These are phyloP conservation scores for Taphrorychus bicolor DNA, from an alignment of 2,888 invertebrate genomes.

Conservation along the genomic window DNA sequence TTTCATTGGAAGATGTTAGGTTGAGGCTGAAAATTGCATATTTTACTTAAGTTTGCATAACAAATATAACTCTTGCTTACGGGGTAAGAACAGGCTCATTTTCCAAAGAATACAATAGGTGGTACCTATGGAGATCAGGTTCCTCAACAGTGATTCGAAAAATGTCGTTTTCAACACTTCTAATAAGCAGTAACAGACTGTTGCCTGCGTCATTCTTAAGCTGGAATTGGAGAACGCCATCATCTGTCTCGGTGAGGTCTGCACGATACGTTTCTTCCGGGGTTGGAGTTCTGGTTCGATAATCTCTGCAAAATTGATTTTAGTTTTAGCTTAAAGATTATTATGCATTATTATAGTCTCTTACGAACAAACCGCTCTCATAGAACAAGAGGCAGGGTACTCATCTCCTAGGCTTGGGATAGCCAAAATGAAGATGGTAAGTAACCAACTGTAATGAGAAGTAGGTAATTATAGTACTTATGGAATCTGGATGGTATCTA, in stretches of 20 bases:
- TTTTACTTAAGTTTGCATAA: background rate
- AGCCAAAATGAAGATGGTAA: background rate
- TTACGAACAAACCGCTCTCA: conserved; percentile 28
- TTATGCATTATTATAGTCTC: background rate
- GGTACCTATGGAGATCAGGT: conserved; percentile 32
- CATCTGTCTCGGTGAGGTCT: background rate
- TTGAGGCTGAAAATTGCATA: background rate
- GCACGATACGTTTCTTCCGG: conserved; percentile 22
- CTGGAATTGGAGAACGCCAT: background rate
- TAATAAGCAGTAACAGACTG: conserved; percentile 9
- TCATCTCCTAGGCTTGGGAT: background rate
- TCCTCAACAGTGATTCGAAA: conserved; percentile 31
- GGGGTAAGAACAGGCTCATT: conserved; percentile 11
- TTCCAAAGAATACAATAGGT: conserved; percentile 26
- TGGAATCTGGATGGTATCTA: background rate
- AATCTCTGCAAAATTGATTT: conserved; percentile 4
- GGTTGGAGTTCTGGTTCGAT: conserved; percentile 17
- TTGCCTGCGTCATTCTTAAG: background rate
- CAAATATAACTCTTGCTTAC: background rate
- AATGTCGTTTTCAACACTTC: conserved; percentile 17
- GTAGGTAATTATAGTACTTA: background rate
- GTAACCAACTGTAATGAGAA: background rate
- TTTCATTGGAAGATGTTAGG: background rate
- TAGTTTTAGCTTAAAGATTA: background rate
- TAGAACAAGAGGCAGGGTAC: conserved; percentile 28